Evolutionary conservation across 2,888 invertebrate genomes (phyloP).

Genomic region (Caenorhabditis becei): DNA sequence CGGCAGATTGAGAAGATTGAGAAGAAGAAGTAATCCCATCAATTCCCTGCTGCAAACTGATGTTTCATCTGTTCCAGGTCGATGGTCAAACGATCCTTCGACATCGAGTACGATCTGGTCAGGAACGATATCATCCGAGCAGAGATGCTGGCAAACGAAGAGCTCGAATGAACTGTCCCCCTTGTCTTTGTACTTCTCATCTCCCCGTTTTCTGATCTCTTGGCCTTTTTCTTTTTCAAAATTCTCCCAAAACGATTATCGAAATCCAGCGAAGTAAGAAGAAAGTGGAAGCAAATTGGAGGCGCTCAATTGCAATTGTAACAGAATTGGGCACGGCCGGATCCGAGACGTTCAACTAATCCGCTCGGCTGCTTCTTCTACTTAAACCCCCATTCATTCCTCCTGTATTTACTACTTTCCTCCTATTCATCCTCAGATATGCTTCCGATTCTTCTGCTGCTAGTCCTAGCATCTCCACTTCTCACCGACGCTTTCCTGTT

Average conservation of each 20-base stretch:
- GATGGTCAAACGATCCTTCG: slow-evolving; percentile 43
- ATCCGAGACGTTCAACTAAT: slow-evolving; percentile 61
- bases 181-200: slow-evolving; percentile 18
- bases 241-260: slow-evolving; percentile 28
- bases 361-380: slow-evolving; percentile 38
- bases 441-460: slow-evolving; percentile 30
- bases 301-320: slow-evolving; percentile 43
- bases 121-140: slow-evolving; percentile 39
- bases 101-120: slow-evolving; percentile 50
- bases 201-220: slow-evolving; percentile 2
- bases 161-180: slow-evolving; percentile 12
- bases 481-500: slow-evolving; percentile 32
- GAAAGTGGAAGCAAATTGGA: slow-evolving; percentile 40
- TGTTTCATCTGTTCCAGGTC: slow-evolving; percentile 35
- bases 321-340: slow-evolving; percentile 42
- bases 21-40: slow-evolving; percentile 39
- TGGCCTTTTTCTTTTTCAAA: too few species aligned
- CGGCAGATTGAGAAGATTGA: slow-evolving; percentile 58
- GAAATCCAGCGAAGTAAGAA: slow-evolving; percentile 28
- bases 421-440: slow-evolving; percentile 9
- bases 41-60: not conserved
- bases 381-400: slow-evolving; percentile 36
- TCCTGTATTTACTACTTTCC: slow-evolving; percentile 17
- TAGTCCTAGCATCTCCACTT: slow-evolving; percentile 6
- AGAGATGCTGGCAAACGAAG: slow-evolving; percentile 43